Conservation (phyloP, 1,140 invertebrate species). For the Philotrypesis tridentata region DNA sequence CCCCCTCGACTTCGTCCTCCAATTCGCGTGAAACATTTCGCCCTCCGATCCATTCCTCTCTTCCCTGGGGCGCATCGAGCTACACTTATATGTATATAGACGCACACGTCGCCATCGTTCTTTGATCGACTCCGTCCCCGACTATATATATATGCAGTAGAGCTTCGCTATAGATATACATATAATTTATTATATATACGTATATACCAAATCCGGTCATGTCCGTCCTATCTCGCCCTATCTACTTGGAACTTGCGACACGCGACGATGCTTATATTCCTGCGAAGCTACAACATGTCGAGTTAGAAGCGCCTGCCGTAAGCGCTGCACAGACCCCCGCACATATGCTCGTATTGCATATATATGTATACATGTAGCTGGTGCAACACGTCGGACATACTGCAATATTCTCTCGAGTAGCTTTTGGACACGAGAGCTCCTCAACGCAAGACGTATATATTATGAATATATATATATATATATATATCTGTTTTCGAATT, state of each 20-base stretch:
- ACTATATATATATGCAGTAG: too few species aligned
- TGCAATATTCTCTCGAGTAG: too few species aligned
- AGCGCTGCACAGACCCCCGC: too few species aligned
- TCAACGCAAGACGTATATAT: too few species aligned
- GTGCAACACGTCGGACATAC: too few species aligned
- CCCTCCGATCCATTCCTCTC: background rate
- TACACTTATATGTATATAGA: background rate
- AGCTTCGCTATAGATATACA: background rate
- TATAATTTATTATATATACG: too few species aligned
- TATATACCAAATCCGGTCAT: background rate
- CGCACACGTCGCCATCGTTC: background rate
- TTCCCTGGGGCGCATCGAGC: too few species aligned
- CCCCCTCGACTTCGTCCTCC: background rate
- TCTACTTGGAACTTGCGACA: background rate
- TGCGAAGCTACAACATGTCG: background rate
- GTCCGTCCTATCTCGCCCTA: background rate
- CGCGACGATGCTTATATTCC: background rate
- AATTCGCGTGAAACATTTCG: constrained; percentile 1
- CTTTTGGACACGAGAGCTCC: too few species aligned
- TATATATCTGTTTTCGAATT: background rate
- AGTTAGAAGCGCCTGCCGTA: too few species aligned
- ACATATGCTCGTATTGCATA: too few species aligned
- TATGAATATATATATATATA: background rate
- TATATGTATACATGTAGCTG: background rate
- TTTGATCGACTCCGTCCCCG: background rate